These are phyloP conservation scores for Probaryconus sp. DNA, from an alignment of 1,140 invertebrate genomes.

Conservation along the genomic window DNA sequence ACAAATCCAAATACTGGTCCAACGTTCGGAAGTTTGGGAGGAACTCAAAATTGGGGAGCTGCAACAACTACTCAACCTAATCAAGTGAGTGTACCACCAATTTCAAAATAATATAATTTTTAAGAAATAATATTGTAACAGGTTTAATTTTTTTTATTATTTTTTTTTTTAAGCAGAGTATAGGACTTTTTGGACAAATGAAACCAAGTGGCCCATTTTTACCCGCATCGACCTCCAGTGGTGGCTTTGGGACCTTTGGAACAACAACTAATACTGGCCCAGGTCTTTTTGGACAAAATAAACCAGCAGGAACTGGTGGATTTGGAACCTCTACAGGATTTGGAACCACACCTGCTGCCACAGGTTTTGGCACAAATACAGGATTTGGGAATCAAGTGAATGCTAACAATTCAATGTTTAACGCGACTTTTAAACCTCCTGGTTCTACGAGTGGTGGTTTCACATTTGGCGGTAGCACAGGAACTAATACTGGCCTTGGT, in stretches of 20 bases:
- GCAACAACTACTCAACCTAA: too few species aligned
- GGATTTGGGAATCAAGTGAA: too few species aligned
- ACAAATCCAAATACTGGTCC: too few species aligned
- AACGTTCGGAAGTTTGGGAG: too few species aligned
- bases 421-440: conserved; percentile 75
- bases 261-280: conserved; percentile 71
- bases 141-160: conserved; percentile 8
- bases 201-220: conserved; percentile 77
- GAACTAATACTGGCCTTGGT: conserved; percentile 71
- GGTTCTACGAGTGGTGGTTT: conserved; percentile 74
- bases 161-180: conserved; percentile 63
- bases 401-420: too few species aligned
- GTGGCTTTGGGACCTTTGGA: conserved; percentile 78
- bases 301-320: conserved; percentile 73
- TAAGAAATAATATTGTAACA: too few species aligned
- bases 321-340: conserved; percentile 80
- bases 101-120: too few species aligned
- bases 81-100: too few species aligned
- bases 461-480: conserved; percentile 77
- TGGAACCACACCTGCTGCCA: conserved; percentile 74
- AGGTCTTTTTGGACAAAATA: conserved; percentile 72
- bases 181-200: conserved; percentile 77
- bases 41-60: too few species aligned
- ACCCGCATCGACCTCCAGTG: conserved; percentile 70
- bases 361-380: conserved; percentile 74